These are phyloP conservation scores for Drosophila sp. DNA, from an alignment of 1,140 invertebrate species.

Conservation along the genomic window DNA sequence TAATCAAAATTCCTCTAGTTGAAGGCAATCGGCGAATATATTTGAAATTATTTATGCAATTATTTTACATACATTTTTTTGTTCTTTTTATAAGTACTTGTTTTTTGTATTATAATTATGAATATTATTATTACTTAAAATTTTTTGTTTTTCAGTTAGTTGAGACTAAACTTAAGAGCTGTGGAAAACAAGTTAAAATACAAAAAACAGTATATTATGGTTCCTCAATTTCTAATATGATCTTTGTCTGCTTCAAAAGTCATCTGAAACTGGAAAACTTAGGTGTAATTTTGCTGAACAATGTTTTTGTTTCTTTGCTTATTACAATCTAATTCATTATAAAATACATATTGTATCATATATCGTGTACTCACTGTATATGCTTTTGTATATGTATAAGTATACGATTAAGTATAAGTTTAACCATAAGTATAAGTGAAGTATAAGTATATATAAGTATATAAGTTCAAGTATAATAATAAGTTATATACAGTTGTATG, in stretches of 20 bases:
- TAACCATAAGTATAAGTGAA: slow-evolving; percentile 34
- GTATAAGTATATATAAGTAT: slow-evolving; percentile 48
- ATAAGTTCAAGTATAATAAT: slow-evolving; percentile 29
- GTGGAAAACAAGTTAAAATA: slow-evolving; percentile 69
- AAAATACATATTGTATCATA: slow-evolving; percentile 45
- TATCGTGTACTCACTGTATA: slow-evolving; percentile 45
- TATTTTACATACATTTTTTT: slow-evolving; percentile 78
- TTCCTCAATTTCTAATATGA: slow-evolving; percentile 36
- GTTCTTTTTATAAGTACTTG: slow-evolving; percentile 24
- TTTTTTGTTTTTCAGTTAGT: slow-evolving; percentile 45
- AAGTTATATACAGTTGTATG: slow-evolving; percentile 62
- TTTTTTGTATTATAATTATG: slow-evolving; percentile 22
- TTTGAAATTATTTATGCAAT: slow-evolving; percentile 84
- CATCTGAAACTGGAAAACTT: slow-evolving; percentile 80
- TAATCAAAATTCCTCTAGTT: slow-evolving; percentile 85
- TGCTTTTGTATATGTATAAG: slow-evolving; percentile 41
- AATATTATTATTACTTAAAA: slow-evolving; percentile 23
- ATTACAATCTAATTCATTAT: slow-evolving; percentile 59
- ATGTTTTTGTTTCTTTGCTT: slow-evolving; percentile 42
- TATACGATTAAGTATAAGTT: slow-evolving; percentile 47
- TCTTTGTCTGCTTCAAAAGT: slow-evolving; percentile 69
- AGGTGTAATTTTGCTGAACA: slow-evolving; percentile 76
- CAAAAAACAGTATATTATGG: slow-evolving; percentile 28
- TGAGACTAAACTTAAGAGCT: slow-evolving; percentile 64
- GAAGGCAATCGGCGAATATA: slow-evolving; percentile 85